A percentile compares a stretch with the other conserved stretches of the same genome.
Evolutionary conservation across 2,888 invertebrate genomes (phyloP).

Genomic region (Nemotelus nigrinus): DNA sequence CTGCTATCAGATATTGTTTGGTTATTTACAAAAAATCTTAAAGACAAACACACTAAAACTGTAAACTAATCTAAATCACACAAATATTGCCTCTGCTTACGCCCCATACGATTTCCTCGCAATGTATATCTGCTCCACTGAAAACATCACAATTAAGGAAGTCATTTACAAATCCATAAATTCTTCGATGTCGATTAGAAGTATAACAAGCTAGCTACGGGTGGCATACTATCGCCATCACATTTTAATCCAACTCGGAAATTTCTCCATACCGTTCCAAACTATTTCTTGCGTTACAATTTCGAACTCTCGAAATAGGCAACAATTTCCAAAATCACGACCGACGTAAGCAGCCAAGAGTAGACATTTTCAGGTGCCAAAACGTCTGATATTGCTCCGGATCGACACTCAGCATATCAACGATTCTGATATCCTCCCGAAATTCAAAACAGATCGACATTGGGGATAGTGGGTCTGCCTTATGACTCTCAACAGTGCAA

Average conservation of each 20-base stretch:
- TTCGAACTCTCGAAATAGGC: slow-evolving; percentile 24
- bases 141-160: slow-evolving; percentile 36
- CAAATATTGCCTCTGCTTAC: slow-evolving; percentile 21
- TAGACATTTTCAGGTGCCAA: slow-evolving; percentile 36
- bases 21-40: slow-evolving; percentile 28
- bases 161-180: slow-evolving; percentile 39
- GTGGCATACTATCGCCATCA: slow-evolving; percentile 9
- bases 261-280: slow-evolving; percentile 6
- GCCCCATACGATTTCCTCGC: not conserved
- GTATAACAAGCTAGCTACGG: slow-evolving; percentile 35
- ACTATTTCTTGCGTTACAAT: not conserved
- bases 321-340: not conserved
- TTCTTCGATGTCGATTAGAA: slow-evolving; percentile 32
- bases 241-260: not conserved
- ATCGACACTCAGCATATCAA: not conserved
- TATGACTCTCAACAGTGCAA: slow-evolving; percentile 43
- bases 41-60: slow-evolving; percentile 3
- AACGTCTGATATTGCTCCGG: slow-evolving; percentile 39
- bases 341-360: slow-evolving; percentile 1
- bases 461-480: slow-evolving; percentile 19
- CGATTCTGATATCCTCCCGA: slow-evolving; percentile 18
- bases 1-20: not conserved
- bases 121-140: slow-evolving; percentile 2
- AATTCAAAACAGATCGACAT: slow-evolving; percentile 19
- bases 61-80: slow-evolving; percentile 28